Conservation (phyloP, 2,888 invertebrate species). For the Sipunculus nudus region DNA sequence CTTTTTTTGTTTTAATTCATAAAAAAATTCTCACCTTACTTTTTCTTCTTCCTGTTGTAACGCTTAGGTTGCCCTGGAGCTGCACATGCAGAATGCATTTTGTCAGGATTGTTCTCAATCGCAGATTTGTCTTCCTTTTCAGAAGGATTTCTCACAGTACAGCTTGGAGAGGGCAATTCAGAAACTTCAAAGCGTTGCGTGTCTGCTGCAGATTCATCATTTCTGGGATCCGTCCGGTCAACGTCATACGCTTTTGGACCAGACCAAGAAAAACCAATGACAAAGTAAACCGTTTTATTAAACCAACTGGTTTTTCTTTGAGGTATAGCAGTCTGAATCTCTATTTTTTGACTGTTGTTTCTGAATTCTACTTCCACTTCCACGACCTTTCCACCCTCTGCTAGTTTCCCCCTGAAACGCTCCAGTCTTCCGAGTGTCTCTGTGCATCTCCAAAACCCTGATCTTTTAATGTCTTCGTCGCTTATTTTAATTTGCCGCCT, state of each 20-base stretch:
- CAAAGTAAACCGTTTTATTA: constrained; percentile 46
- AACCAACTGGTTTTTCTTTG: constrained; percentile 36
- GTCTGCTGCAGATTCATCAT: too few species aligned
- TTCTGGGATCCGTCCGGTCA: constrained; percentile 29
- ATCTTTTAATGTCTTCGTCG: too few species aligned
- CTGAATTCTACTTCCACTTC: constrained; percentile 24
- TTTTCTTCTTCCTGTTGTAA: too few species aligned
- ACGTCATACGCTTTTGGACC: constrained; percentile 47
- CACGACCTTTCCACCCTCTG: constrained; percentile 36
- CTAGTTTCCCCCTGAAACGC: constrained; percentile 40
- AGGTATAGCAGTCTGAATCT: constrained; percentile 41
- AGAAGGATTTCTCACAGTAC: too few species aligned
- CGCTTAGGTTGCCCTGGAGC: too few species aligned
- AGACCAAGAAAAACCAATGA: constrained; percentile 47
- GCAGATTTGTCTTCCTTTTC: too few species aligned
- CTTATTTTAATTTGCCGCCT: not conserved
- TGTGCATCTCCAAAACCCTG: constrained; percentile 39
- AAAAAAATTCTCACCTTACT: too few species aligned
- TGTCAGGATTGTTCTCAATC: too few species aligned
- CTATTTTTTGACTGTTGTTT: constrained; percentile 29
- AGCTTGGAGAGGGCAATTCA: too few species aligned
- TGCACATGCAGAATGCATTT: too few species aligned
- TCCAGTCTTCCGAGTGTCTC: constrained; percentile 31
- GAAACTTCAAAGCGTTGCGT: too few species aligned
- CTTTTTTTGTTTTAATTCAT: too few species aligned